Evolutionary conservation across 2,113 vertebrate genomes (phyloP).

Genomic region (Cottus gobio): DNA sequence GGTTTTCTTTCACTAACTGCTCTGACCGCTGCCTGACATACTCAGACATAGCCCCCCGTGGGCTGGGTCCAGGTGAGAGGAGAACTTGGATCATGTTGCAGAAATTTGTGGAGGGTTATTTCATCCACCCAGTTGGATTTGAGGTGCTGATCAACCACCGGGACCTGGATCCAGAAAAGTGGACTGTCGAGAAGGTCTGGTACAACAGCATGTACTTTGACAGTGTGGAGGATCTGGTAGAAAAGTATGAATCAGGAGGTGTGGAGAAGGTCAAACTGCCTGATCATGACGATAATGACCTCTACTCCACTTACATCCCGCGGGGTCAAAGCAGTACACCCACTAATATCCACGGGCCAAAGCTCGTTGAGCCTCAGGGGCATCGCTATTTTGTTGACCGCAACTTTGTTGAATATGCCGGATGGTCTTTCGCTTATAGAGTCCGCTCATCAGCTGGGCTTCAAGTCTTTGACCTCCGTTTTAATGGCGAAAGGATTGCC

Average conservation of each 20-base stretch:
- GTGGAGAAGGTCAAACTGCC: conserved; percentile 75
- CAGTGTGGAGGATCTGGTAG: conserved; percentile 83
- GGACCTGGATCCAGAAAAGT: conserved; percentile 79
- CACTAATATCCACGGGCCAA: conserved; percentile 78
- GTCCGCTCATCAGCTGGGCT: conserved; percentile 88
- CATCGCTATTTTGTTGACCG: conserved; percentile 82
- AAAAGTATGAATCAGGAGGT: conserved; percentile 75
- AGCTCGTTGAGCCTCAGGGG: conserved; percentile 86
- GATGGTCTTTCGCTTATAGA: conserved; percentile 91
- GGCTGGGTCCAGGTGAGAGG: conserved; percentile 86
- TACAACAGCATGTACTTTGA: conserved; percentile 89
- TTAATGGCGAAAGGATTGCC: conserved; percentile 87
- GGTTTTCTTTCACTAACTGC: conserved; percentile 86
- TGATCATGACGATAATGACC: conserved; percentile 47
- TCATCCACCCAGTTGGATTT: conserved; percentile 91
- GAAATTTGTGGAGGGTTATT: conserved; percentile 87
- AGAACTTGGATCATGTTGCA: conserved; percentile 90
- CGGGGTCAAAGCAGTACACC: conserved; percentile 81
- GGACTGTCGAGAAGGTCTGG: conserved; percentile 88
- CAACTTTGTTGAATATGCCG: conserved; percentile 87
- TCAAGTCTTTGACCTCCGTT: conserved; percentile 90
- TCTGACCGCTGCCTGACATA: conserved; percentile 84
- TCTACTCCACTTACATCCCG: conserved; percentile 88
- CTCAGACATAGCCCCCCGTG: conserved; percentile 88
- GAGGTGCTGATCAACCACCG: conserved; percentile 90